Evolutionary conservation across 2,113 vertebrate genomes (phyloP).

Genomic region (Antechinus flavipes): DNA sequence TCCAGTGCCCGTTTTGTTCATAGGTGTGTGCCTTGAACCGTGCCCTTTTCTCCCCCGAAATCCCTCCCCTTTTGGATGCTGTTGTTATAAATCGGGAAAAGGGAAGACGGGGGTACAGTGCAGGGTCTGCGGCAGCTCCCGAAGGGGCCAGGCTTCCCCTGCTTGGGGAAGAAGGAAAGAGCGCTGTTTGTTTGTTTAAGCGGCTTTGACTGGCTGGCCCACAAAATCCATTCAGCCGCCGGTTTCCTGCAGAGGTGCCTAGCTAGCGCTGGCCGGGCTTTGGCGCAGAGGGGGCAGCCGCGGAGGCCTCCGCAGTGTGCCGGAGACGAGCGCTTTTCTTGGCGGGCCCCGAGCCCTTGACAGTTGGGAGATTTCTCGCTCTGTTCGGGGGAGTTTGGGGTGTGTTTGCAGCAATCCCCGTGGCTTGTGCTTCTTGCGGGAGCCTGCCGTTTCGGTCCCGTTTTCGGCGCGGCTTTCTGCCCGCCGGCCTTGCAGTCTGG

Average conservation of each 20-base stretch:
- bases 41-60: not conserved
- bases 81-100: not conserved
- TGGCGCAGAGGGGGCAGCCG: not conserved
- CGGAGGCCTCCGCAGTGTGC: conserved; percentile 3
- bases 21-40: not conserved
- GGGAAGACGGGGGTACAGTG: not conserved
- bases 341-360: conserved; percentile 34
- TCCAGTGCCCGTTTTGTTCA: not conserved
- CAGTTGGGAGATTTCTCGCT: not conserved
- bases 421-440: conserved; percentile 12
- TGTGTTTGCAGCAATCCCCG: conserved; percentile 17
- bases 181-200: conserved; percentile 48
- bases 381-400: not conserved
- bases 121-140: not conserved
- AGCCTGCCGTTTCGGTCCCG: not conserved
- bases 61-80: not conserved
- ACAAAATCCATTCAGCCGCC: conserved; percentile 37
- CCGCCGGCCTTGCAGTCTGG: not conserved
- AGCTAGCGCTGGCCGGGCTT: conserved; percentile 20
- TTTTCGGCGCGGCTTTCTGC: conserved; percentile 24
- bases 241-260: conserved; percentile 22
- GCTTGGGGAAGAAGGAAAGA: not conserved
- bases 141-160: not conserved
- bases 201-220: conserved; percentile 35
- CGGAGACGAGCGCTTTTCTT: conserved; percentile 4